These are phyloP conservation scores for Anaspis maculata DNA, from an alignment of 2,888 invertebrate species.

Conservation along the genomic window DNA sequence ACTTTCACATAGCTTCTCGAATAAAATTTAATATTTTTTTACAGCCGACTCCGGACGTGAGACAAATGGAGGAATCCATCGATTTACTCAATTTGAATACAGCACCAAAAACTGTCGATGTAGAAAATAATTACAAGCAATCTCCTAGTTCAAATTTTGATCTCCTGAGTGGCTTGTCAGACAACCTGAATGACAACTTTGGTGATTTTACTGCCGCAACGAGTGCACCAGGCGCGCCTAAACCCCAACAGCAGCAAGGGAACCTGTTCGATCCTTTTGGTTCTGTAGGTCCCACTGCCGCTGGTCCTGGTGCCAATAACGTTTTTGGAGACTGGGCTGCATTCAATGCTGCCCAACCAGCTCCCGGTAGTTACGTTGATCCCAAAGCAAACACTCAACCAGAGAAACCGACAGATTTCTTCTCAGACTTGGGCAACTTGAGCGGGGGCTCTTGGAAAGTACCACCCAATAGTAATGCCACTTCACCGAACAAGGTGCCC, in stretches of 20 bases:
- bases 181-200: conserved; percentile 5
- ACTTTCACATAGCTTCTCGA: too few relatives aligned
- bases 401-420: conserved; percentile 55
- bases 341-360: conserved; percentile 16
- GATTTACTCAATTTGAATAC: conserved; percentile 51
- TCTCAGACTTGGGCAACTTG: conserved; percentile 57
- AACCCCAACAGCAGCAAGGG: conserved; percentile 1
- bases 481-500: conserved; percentile 25
- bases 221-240: not conserved
- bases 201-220: not conserved
- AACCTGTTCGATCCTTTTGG: conserved; percentile 61
- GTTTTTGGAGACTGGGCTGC: conserved; percentile 36
- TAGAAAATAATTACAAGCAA: conserved; percentile 17
- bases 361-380: conserved; percentile 2
- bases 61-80: conserved; percentile 50
- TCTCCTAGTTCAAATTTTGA: conserved; percentile 49
- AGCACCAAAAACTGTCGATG: conserved; percentile 12
- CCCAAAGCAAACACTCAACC: conserved; percentile 31
- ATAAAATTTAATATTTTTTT: too few relatives aligned
- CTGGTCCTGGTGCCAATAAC: conserved; percentile 38
- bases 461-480: conserved; percentile 21
- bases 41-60: conserved; percentile 5
- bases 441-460: conserved; percentile 14
- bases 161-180: conserved; percentile 47
- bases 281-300: conserved; percentile 12